A percentile compares a stretch with the other conserved stretches of the same genome.
Evolutionary conservation across 2,888 invertebrate genomes (phyloP).

Genomic region (Andrena minutula): DNA sequence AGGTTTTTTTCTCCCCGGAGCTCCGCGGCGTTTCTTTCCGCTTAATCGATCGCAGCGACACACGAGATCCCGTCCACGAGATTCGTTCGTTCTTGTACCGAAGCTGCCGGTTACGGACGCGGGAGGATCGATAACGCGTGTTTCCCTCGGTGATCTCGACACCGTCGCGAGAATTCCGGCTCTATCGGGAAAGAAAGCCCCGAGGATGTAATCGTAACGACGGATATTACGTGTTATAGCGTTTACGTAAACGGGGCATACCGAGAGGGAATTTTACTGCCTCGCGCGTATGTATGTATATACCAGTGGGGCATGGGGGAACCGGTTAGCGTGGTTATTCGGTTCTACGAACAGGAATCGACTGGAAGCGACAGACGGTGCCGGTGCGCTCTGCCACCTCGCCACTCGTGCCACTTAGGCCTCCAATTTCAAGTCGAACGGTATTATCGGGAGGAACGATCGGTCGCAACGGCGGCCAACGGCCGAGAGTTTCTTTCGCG

Average conservation of each 20-base stretch:
- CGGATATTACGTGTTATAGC: constrained; percentile 59
- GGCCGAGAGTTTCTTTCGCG: constrained; percentile 26
- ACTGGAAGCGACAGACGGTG: not conserved
- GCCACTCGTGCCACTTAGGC: constrained; percentile 12
- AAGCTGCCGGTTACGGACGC: not conserved
- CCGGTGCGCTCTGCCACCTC: not conserved
- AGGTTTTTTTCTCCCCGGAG: not conserved
- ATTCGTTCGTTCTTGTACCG: not conserved
- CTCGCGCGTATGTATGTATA: constrained; percentile 1
- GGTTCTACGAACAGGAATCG: constrained; percentile 27
- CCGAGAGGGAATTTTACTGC: constrained; percentile 72
- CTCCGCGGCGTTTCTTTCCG: not conserved
- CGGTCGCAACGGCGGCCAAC: constrained; percentile 32
- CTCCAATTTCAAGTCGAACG: constrained; percentile 17
- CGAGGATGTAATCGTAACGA: constrained; percentile 43
- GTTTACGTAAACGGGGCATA: constrained; percentile 62
- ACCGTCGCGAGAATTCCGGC: not conserved
- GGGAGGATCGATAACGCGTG: not conserved
- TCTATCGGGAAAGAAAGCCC: constrained; percentile 14
- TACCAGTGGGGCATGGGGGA: constrained; percentile 36
- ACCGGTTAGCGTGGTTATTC: constrained; percentile 71
- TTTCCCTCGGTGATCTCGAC: constrained; percentile 3
- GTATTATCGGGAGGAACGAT: constrained; percentile 15
- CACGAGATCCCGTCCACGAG: not conserved
- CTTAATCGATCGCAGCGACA: not conserved